These are phyloP conservation scores for Heterotilapia buettikoferi DNA, from an alignment of 2,113 vertebrate species.

Conservation along the genomic window DNA sequence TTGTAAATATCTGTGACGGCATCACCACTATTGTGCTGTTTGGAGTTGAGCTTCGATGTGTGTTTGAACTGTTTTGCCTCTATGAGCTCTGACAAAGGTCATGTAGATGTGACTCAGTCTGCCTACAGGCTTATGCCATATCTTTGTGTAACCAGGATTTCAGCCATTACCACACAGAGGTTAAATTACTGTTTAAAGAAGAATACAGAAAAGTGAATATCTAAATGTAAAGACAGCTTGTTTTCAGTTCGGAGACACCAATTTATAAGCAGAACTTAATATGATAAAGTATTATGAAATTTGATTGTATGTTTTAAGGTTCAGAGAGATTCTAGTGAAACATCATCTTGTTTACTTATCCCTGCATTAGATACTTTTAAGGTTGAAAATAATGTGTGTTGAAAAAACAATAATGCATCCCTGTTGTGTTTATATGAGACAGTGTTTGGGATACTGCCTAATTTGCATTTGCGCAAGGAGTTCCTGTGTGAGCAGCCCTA, in stretches of 20 bases:
- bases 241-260: neutral
- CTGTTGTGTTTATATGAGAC: neutral
- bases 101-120: neutral
- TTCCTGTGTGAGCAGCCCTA: neutral
- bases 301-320: neutral
- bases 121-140: neutral
- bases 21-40: neutral
- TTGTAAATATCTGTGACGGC: neutral
- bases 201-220: neutral
- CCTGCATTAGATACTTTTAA: neutral
- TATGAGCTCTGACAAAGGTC: neutral
- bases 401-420: neutral
- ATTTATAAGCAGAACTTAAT: neutral
- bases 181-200: neutral
- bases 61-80: neutral
- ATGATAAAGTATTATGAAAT: neutral
- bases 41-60: neutral
- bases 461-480: constrained; percentile 13
- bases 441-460: neutral
- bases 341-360: neutral
- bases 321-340: neutral
- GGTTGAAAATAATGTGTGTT: neutral
- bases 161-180: neutral
- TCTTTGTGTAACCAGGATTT: neutral
- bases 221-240: neutral